Conservation (phyloP, 1,140 invertebrate genomes). For the Druon quercuslanigerum region DNA sequence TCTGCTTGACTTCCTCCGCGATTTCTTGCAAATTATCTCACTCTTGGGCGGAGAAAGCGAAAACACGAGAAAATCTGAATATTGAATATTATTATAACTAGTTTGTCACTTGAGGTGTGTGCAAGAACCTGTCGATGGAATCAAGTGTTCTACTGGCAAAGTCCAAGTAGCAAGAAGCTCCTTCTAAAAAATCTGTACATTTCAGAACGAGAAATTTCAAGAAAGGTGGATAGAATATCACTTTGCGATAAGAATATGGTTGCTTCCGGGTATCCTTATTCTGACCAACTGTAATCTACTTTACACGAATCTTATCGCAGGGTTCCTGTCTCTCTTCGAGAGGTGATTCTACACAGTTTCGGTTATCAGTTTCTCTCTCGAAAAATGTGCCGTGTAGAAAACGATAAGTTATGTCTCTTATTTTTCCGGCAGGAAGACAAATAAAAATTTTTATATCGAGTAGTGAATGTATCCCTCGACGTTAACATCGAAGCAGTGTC, state of each 20-base stretch:
- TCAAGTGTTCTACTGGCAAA: not conserved
- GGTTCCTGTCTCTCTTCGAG: slow-evolving; percentile 1
- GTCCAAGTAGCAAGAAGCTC: not conserved
- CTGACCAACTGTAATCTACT: not conserved
- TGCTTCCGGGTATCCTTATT: not conserved
- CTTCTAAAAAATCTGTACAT: not conserved
- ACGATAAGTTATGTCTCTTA: not conserved
- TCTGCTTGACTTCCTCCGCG: slow-evolving; percentile 8
- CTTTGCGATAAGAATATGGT: not conserved
- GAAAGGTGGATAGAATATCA: not conserved
- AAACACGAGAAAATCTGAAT: slow-evolving; percentile 13
- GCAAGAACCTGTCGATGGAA: slow-evolving; percentile 13
- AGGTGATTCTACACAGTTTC: not conserved
- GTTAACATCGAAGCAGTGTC: not conserved
- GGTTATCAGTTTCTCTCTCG: not conserved
- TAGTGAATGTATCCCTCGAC: not conserved
- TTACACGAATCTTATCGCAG: not conserved
- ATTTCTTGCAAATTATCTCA: slow-evolving; percentile 22
- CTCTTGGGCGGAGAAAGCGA: slow-evolving; percentile 8
- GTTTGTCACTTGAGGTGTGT: not conserved
- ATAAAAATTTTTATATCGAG: not conserved
- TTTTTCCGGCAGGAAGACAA: not conserved
- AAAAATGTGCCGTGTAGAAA: not conserved
- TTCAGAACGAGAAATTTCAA: not conserved
- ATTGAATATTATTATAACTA: slow-evolving; percentile 12